These are phyloP conservation scores for Penaeus indicus DNA, from an alignment of 1,140 invertebrate species.

Conservation along the genomic window DNA sequence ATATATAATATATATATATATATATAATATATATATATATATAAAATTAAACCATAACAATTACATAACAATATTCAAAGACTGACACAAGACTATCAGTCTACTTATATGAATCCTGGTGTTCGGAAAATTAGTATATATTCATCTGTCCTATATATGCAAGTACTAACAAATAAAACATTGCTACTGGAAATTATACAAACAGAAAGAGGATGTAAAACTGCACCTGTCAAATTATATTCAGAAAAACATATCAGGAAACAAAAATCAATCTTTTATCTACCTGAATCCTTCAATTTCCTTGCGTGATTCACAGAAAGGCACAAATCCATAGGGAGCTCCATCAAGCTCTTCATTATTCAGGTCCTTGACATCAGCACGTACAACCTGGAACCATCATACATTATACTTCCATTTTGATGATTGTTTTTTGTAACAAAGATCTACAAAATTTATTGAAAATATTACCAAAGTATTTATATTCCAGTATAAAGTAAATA, in stretches of 20 bases:
- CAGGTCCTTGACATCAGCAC: slow-evolving; percentile 96
- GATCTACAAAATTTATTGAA: background rate
- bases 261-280: background rate
- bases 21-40: too few species aligned
- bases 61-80: too few species aligned
- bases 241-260: background rate
- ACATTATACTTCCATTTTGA: background rate
- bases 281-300: slow-evolving; percentile 98
- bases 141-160: too few species aligned
- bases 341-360: slow-evolving; percentile 94
- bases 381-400: slow-evolving; percentile 81
- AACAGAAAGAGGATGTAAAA: too few species aligned
- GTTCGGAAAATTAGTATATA: too few species aligned
- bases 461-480: too few species aligned
- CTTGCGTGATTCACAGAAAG: slow-evolving; percentile 96
- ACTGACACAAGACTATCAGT: too few species aligned
- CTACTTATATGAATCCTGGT: too few species aligned
- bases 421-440: background rate
- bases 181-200: too few species aligned
- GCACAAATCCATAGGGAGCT: slow-evolving; percentile 99
- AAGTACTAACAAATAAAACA: too few species aligned
- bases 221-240: too few species aligned
- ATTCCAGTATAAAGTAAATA: background rate
- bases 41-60: background rate
- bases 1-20: too few species aligned